Conservation (phyloP, 2,797 vertebrate species). For the Fundulus diaphanus region DNA sequence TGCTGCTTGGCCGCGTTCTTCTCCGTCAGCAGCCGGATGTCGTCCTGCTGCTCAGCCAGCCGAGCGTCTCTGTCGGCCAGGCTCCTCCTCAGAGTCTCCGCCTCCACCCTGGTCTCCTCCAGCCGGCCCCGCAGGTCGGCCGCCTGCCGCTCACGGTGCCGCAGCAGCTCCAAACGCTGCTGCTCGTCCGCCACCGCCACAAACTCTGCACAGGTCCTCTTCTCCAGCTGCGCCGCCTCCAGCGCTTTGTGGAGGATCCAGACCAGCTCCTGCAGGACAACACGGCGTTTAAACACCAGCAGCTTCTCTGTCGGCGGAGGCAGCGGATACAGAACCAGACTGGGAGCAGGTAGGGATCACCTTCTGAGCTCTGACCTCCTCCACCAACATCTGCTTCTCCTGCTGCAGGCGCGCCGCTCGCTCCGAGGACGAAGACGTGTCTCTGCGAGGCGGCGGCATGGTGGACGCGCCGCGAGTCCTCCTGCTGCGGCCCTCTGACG, state of each 20-base stretch:
- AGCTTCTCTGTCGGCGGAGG: background rate
- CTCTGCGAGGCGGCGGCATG: constrained; percentile 52
- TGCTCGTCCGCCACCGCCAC: constrained; percentile 83
- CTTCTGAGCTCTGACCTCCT: constrained; percentile 93
- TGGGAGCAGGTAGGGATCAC: constrained; percentile 61
- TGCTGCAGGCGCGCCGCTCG: constrained; percentile 79
- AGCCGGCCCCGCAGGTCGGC: constrained; percentile 77
- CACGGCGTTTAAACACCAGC: background rate
- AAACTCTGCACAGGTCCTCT: constrained; percentile 86
- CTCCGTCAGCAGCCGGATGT: constrained; percentile 83
- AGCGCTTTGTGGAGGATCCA: constrained; percentile 91
- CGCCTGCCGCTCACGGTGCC: constrained; percentile 88
- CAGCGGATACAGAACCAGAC: no score
- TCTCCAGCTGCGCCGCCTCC: constrained; percentile 92
- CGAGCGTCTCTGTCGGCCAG: constrained; percentile 77
- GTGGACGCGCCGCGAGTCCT: constrained; percentile 72
- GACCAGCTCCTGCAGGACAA: constrained; percentile 86
- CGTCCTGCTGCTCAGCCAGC: constrained; percentile 81
- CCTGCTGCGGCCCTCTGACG: constrained; percentile 50
- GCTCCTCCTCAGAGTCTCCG: constrained; percentile 70
- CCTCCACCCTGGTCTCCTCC: constrained; percentile 77
- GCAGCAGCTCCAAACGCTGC: constrained; percentile 89
- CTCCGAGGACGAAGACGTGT: constrained; percentile 65
- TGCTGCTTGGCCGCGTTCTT: constrained; percentile 90
- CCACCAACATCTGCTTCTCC: constrained; percentile 83